Evolutionary conservation across 2,113 vertebrate species (phyloP).

Genomic region (Dicentrarchus labrax): DNA sequence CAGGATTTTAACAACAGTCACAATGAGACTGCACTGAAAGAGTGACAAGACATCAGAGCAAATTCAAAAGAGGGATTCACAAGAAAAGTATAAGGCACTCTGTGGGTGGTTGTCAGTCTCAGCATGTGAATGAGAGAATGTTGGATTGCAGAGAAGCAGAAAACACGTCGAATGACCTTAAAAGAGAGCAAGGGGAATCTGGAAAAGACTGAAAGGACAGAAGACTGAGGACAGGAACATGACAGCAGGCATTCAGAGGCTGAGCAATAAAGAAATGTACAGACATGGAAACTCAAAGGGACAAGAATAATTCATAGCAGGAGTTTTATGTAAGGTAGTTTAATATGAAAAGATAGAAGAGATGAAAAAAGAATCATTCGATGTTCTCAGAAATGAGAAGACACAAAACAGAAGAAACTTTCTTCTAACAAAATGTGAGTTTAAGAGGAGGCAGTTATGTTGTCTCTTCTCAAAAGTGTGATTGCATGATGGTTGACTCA

Average conservation of each 20-base stretch:
- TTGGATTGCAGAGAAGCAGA: background rate
- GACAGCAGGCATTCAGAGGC: slow-evolving; percentile 5
- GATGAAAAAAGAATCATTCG: too few species aligned
- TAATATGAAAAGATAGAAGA: background rate
- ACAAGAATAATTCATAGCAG: background rate
- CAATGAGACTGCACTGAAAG: slow-evolving; percentile 4
- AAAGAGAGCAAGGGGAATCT: slow-evolving; percentile 1
- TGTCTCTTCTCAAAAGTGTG: background rate
- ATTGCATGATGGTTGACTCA: background rate
- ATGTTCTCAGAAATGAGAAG: background rate
- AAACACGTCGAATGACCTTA: background rate
- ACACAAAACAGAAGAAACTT: background rate
- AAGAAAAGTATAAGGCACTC: background rate
- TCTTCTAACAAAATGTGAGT: background rate
- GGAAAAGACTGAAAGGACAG: background rate
- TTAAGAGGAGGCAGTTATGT: background rate
- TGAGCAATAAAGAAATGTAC: background rate
- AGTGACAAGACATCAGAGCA: slow-evolving; percentile 26
- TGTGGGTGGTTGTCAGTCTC: slow-evolving; percentile 31
- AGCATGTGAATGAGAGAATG: background rate
- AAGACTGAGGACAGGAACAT: background rate
- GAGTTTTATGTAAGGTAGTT: background rate
- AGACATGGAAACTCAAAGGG: background rate
- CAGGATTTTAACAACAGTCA: slow-evolving; percentile 1
- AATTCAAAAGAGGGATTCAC: slow-evolving; percentile 20